Percentiles rank a stretch among this genome's conserved stretches.
phyloP scores from a whole-genome alignment of 2,888 invertebrate species.

The Drosophila mimica region DNA sequence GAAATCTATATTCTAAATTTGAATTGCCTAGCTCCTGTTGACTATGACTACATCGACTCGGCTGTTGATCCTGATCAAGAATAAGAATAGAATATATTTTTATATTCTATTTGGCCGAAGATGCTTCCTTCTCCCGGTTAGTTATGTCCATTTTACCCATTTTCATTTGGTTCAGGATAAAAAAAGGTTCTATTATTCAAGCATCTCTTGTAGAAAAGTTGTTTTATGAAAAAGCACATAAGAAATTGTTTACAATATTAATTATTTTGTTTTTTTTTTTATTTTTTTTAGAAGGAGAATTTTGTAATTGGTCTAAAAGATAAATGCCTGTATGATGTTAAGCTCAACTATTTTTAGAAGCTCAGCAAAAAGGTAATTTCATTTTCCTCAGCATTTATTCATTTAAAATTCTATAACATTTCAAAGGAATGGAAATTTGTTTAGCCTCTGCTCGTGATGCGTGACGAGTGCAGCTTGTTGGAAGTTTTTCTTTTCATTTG shows the following conservation, averaged over 20 bases:
- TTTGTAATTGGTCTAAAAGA: neutral
- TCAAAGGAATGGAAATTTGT: neutral
- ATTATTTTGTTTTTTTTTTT: too few relatives aligned
- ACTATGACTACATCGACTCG: neutral
- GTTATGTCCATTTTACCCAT: too few relatives aligned
- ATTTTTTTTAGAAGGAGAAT: neutral
- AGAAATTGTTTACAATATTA: too few relatives aligned
- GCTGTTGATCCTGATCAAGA: neutral
- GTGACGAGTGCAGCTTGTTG: slow-evolving; percentile 10
- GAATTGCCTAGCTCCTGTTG: neutral
- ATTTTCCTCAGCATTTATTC: too few relatives aligned
- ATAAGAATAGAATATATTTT: neutral
- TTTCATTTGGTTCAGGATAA: too few relatives aligned
- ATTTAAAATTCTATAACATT: neutral
- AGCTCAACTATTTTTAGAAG: neutral
- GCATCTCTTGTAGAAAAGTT: too few relatives aligned
- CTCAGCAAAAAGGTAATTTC: neutral
- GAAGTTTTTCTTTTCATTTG: slow-evolving; percentile 11
- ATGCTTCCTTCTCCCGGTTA: too few relatives aligned
- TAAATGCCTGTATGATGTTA: neutral
- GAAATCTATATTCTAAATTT: neutral
- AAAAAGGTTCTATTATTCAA: too few relatives aligned
- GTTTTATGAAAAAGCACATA: too few relatives aligned
- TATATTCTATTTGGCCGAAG: neutral
- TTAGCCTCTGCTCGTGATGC: slow-evolving; percentile 7